These are phyloP conservation scores for Phenganax stokvisi DNA, from an alignment of 92 coral and sea anemone species.

Conservation along the genomic window DNA sequence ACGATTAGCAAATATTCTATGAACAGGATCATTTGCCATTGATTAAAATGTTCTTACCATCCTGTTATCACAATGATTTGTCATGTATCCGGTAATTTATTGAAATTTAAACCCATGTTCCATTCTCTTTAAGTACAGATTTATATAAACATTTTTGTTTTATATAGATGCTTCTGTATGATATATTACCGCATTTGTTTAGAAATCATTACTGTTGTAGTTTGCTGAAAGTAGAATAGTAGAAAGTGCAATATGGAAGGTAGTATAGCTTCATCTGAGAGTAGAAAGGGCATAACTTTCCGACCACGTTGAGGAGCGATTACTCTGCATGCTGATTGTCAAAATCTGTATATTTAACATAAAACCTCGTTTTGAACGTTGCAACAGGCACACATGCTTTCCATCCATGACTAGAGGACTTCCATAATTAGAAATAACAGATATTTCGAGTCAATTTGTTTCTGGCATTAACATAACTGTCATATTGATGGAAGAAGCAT, in stretches of 20 bases:
- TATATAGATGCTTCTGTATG: no score
- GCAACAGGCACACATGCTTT: neutral
- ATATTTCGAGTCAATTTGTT: constrained; percentile 3
- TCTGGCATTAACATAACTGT: neutral
- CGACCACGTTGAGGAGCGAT: no score
- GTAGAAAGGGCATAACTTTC: no score
- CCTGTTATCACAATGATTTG: neutral
- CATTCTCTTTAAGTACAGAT: neutral
- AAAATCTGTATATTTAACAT: no score
- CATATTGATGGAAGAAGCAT: constrained; percentile 1
- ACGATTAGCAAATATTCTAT: constrained; percentile 62
- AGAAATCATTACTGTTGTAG: no score
- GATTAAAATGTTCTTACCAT: neutral
- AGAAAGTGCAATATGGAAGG: no score
- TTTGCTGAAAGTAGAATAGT: no score
- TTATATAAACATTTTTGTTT: no score
- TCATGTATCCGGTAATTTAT: neutral
- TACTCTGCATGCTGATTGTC: neutral
- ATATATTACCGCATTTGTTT: no score
- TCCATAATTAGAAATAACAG: neutral
- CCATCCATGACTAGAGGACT: neutral
- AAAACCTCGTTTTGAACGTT: no score
- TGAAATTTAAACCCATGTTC: neutral
- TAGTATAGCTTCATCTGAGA: no score
- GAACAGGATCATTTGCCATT: neutral